These are phyloP conservation scores for Pogonomyrmex californicus DNA, from an alignment of 1,140 invertebrate species.

Conservation along the genomic window DNA sequence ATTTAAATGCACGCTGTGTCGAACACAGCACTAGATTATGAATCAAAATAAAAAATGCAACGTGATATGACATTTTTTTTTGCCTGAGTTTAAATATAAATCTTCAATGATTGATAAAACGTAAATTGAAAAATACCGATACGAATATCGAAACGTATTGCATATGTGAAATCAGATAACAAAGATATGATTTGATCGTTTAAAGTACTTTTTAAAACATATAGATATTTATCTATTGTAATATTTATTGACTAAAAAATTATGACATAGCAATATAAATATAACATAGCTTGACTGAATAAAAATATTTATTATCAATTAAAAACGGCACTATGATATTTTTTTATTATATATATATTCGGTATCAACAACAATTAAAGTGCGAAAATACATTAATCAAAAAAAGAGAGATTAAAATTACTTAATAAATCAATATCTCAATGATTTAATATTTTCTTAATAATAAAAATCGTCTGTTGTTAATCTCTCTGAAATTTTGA, in stretches of 20 bases:
- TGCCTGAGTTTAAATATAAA: neutral
- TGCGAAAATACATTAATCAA: neutral
- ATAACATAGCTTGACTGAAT: neutral
- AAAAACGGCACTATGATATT: neutral
- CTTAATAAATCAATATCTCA: neutral
- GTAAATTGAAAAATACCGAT: constrained; percentile 20
- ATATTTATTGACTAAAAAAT: neutral
- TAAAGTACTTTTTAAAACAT: neutral
- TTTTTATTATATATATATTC: neutral
- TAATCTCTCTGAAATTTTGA: neutral
- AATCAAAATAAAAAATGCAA: neutral
- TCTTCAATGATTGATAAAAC: neutral
- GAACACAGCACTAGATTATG: neutral
- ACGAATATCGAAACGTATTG: too few relatives aligned
- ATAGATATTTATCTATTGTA: neutral
- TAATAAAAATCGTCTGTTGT: too few relatives aligned
- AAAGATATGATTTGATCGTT: too few relatives aligned
- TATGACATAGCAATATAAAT: neutral
- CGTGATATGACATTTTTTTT: neutral
- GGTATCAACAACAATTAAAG: neutral
- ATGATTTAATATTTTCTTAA: neutral
- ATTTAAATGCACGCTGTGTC: neutral
- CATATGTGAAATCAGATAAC: neutral
- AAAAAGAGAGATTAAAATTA: neutral
- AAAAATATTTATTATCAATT: neutral